Evolutionary conservation across 37 sponge, comb jelly and placozoan species (phyloP).

Genomic region (Haliclona indistincta): DNA sequence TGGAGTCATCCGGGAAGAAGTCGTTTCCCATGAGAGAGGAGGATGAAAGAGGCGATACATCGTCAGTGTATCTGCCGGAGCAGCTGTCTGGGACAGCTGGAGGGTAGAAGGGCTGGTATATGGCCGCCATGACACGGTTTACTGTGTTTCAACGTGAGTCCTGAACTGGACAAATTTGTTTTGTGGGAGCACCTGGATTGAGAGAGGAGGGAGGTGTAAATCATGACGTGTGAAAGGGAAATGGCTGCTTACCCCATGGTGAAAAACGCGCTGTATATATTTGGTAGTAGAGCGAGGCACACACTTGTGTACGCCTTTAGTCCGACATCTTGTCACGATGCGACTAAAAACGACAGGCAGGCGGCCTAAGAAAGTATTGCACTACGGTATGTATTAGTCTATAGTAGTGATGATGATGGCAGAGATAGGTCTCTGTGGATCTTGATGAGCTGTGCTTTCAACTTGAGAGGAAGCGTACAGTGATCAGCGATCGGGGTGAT

Average conservation of each 20-base stretch:
- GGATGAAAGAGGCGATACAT: too few relatives aligned
- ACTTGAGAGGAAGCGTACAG: too few relatives aligned
- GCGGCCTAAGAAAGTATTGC: neutral
- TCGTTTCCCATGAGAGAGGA: neutral
- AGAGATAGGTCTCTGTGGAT: neutral
- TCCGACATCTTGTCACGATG: neutral
- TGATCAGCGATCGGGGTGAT: too few relatives aligned
- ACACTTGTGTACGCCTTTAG: neutral
- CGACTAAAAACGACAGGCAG: neutral
- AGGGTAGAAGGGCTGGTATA: neutral
- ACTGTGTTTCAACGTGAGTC: too few relatives aligned
- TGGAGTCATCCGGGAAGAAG: neutral
- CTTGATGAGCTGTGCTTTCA: neutral
- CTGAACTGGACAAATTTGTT: too few relatives aligned
- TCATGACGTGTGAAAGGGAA: neutral
- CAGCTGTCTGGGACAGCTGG: neutral
- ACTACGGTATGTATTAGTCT: neutral
- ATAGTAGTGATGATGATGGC: too few relatives aligned
- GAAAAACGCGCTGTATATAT: neutral
- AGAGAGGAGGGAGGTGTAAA: too few relatives aligned
- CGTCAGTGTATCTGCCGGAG: neutral
- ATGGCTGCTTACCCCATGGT: conserved; percentile 18
- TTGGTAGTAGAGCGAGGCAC: neutral
- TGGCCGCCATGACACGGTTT: too few relatives aligned
- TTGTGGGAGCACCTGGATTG: too few relatives aligned